Evolutionary conservation across 2,888 invertebrate species (phyloP), one percentile per base, ranked within the genome.

Genomic region (Uloborus plumipes): DNA sequence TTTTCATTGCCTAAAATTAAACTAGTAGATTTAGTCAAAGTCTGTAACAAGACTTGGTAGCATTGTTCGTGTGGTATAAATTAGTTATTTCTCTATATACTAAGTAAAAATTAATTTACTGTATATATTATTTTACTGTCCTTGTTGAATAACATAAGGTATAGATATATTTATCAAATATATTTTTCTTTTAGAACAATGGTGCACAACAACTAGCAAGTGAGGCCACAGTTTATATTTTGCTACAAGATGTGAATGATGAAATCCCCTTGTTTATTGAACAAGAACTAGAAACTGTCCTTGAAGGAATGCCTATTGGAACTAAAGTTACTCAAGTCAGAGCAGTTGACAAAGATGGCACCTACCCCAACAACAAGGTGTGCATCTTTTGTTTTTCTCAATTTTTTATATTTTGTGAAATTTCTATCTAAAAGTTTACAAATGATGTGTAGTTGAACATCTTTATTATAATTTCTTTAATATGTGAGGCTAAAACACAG

Each of bases 261-360:
- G 98, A 98, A 91, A 96, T 96, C 87, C 98, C 98, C 39, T 91
- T 96, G 86, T 98, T 98, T 90, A 96, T 96, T 84, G 96, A 97
- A 90, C 93, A 97, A 86, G 96, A 96, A 89, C 97, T 97, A 89
- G 97, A 97, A 91, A 97, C 96, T 11, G 97, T 97, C 82, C 91
- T 96, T 86, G 97, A 97, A 90, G 97, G 98, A 84, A 96, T 97
- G 89, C 96, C 96, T 61, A 94, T 97, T 87, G 97, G 97, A 85
- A 97, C 96, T 86, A 95, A 95, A 91, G 97, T 97, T 86, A 97
- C 96, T 58, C 95, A 96, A 91, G 96, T 97, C 89, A 96, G 96
- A 90, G 97, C 97, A 77, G 96, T 97, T 87, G 97, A 97, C 90
- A 96, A 96, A 90, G 97, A 97, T 89, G 97, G 97, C 87, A 97